Evolutionary conservation across 2,113 vertebrate species (phyloP).

Genomic region (Archocentrus centrarchus): DNA sequence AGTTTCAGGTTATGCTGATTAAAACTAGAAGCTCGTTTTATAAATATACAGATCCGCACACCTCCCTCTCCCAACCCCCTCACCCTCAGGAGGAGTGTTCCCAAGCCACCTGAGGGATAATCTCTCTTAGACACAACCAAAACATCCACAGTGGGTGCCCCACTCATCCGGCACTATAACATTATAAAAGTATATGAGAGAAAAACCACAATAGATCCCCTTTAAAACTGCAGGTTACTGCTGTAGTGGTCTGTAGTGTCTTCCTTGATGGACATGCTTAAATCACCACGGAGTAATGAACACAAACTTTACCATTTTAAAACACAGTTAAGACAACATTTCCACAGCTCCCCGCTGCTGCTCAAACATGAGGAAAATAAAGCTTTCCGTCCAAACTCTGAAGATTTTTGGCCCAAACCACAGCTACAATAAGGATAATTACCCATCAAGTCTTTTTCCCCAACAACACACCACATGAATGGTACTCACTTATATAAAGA

Average conservation of each 20-base stretch:
- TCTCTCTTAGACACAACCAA: too few species aligned
- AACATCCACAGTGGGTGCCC: too few species aligned
- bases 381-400: not conserved
- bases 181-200: not conserved
- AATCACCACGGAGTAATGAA: not conserved
- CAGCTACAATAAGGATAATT: not conserved
- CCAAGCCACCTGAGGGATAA: too few species aligned
- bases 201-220: constrained; percentile 1
- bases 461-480: not conserved
- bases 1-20: not conserved
- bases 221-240: not conserved
- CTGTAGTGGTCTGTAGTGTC: not conserved
- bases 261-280: not conserved
- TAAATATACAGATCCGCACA: too few species aligned
- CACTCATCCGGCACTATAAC: too few species aligned
- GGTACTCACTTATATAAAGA: not conserved
- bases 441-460: not conserved
- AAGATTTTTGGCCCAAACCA: not conserved
- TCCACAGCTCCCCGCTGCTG: not conserved
- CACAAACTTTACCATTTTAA: not conserved
- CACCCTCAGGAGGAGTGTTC: too few species aligned
- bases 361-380: not conserved
- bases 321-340: not conserved
- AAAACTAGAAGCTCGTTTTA: not conserved
- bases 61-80: too few species aligned